phyloP scores from a whole-genome alignment of 2,888 invertebrate species.

The Campoletis raptor region DNA sequence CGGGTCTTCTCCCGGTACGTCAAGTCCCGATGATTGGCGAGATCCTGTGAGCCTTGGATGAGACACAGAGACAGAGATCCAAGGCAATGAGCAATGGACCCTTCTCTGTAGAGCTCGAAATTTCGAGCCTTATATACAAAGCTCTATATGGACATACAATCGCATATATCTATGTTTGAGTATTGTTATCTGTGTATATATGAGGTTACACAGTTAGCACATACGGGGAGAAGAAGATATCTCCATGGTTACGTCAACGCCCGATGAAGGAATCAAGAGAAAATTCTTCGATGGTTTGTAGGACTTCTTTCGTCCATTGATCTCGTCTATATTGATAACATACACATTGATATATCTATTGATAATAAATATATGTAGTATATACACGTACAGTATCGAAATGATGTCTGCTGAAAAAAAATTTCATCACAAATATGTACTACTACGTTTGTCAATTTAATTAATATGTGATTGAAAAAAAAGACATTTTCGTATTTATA shows the following conservation, averaged over 20 bases:
- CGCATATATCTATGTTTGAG: background rate
- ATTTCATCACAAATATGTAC: background rate
- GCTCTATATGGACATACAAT: background rate
- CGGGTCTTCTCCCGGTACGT: slow-evolving; percentile 11
- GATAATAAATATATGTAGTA: background rate
- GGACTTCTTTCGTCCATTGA: slow-evolving; percentile 39
- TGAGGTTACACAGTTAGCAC: background rate
- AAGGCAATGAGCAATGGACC: slow-evolving; percentile 26
- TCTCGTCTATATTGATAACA: slow-evolving; percentile 2
- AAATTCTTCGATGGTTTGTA: slow-evolving; percentile 27
- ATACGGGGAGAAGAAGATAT: slow-evolving; percentile 53
- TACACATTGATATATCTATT: background rate
- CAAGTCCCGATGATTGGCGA: slow-evolving; percentile 59
- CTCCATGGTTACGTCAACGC: slow-evolving; percentile 64
- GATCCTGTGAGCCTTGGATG: slow-evolving; percentile 54
- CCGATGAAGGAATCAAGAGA: slow-evolving; percentile 47
- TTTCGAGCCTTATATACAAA: slow-evolving; percentile 32
- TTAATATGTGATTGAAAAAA: background rate
- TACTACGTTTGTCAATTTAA: background rate
- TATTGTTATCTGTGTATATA: background rate
- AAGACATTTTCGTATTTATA: background rate
- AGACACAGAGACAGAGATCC: slow-evolving; percentile 36
- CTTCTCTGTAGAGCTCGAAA: slow-evolving; percentile 28
- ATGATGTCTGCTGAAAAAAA: background rate
- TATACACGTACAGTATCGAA: background rate